Base-by-base conservation (phyloP, 2,113 vertebrate genomes). In the Urocynchramus pylzowi region DNA sequence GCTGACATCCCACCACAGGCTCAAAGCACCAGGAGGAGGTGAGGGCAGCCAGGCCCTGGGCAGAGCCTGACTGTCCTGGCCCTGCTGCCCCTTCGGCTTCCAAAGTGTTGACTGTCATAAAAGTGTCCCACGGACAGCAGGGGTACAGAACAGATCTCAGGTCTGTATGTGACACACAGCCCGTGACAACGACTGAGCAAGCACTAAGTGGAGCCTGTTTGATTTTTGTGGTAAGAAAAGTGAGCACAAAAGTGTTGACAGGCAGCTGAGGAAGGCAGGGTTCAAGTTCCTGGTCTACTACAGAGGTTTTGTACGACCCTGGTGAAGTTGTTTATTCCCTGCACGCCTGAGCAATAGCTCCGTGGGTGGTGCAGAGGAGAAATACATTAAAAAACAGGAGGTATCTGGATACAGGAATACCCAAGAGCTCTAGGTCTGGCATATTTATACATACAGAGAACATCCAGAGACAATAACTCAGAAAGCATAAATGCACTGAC, bases 211-310 rank as follows among this genome's bases (percentile, higher is more conserved):
- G 19, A 61, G 47, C 28, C 5, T 0, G 0, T 67, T 54, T 31
- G 31, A 73, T 39, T 77, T 67, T 31, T 23, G 24, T 10, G 30
- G 28, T 12, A 52, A 61, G 45, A 83, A 80, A 61, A 92, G 11
- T 0, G 3, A 86, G 59, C 64, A 74, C 64, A 54, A 64, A 78
- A 61, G 54, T 80, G 65, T 1, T 56, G 57, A 22, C 1, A 0
- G 41, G 42, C 63, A 90, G 76, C 60, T 86, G 59, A 81, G 47
- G 47, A 83, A 95, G 52, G 37, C 91, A 90, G 45, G 60, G 68
- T 83, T 94, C 93, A 90, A 88, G 84, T 52, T 91, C 87, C 67
- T 44, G 84, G 42, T 93, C 67, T 88, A 67, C 61, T 70, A 87
- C 82, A 74, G 87, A 70, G 68, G 56, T 90, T 74, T 3, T 82